Base-by-base conservation (phyloP, 2,797 vertebrate species). In the Tinamus major region DNA sequence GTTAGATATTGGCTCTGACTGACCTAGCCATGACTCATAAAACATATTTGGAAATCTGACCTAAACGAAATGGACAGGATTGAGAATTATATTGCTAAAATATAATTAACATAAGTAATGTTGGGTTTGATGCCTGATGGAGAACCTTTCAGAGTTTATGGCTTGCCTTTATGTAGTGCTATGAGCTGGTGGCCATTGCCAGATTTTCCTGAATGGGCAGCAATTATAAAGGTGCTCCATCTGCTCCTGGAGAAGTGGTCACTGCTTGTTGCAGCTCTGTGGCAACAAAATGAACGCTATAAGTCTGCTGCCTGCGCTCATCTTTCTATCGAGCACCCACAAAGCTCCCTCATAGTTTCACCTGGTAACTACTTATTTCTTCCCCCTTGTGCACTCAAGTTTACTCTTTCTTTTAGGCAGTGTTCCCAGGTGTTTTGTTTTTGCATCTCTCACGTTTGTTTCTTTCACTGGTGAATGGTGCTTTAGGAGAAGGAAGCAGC, bases 401-500 rank as follows among this genome's bases (percentile, higher is more conserved):
- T 59, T 71, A 31, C 17, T 68, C 51, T 10, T 65, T 65, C 58
- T 49, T 55, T 71, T n/a, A 64, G 69, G 39, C 23, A 64, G 19
- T 31, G 35, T 14, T 89, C 42, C 44, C 11, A 31, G 41, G 1
- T 21, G n/a, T 71, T 33, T 24, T 19, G 2, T 8, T 46, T 56
- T 75, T 79, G 20, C 33, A 13, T 67, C 68, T 88, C 53, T 77
- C 24, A 29, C 9, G 48, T 58, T 35, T 61, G 8, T 83, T 93
- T 87, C 51, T 69, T 58, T 56, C 61, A n/a, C 46, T 81, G 65
- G 5, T 92, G 16, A 75, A 23, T 39, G 31, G 46, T 96, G 56
- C 95, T 97, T 7, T 94, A 99, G 99, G 99, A 99, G 97, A 98
- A 97, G 33, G 97, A 98, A 18, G 98, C 99, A 37, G 97, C 98